These are phyloP conservation scores for Montipora cactus DNA, from an alignment of 64 coral and sea anemone species.

Conservation along the genomic window DNA sequence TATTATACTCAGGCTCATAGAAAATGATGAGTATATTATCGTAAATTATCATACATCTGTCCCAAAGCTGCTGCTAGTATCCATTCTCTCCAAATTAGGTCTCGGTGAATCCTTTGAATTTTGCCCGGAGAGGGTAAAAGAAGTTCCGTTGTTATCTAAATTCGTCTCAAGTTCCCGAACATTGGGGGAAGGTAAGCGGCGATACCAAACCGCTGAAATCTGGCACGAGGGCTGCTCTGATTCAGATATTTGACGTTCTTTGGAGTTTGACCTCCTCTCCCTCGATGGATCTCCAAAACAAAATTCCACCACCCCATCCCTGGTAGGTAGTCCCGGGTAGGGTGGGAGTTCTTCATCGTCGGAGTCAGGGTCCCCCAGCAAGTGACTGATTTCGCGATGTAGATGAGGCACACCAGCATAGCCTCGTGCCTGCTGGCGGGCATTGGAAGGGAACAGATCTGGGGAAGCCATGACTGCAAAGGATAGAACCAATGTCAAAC, in stretches of 20 bases:
- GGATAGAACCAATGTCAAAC: neutral
- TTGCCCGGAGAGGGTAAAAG: slow-evolving; percentile 34
- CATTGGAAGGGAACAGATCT: slow-evolving; percentile 61
- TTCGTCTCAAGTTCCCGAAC: slow-evolving; percentile 13
- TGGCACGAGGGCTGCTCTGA: slow-evolving; percentile 38
- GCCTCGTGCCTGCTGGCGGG: neutral
- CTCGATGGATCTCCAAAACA: slow-evolving; percentile 10
- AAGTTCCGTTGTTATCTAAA: slow-evolving; percentile 17
- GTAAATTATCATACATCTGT: slow-evolving; percentile 72
- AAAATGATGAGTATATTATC: neutral
- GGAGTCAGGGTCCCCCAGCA: slow-evolving; percentile 74
- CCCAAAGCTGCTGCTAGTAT: slow-evolving; percentile 89
- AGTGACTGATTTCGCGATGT: slow-evolving; percentile 70
- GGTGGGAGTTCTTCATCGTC: slow-evolving; percentile 88
- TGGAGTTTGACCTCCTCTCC: slow-evolving; percentile 1
- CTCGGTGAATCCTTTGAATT: slow-evolving; percentile 32
- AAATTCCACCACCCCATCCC: slow-evolving; percentile 59
- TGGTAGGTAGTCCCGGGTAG: slow-evolving; percentile 73
- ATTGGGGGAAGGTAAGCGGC: slow-evolving; percentile 23
- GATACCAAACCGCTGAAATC: slow-evolving; percentile 63
- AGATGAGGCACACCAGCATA: slow-evolving; percentile 53
- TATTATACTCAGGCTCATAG: too few relatives aligned
- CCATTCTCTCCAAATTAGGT: slow-evolving; percentile 53
- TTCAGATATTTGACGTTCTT: slow-evolving; percentile 22
- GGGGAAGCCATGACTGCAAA: slow-evolving; percentile 71